Evolutionary conservation across 2,888 invertebrate species (phyloP), one percentile per base, ranked within the genome.

Genomic region (Brenthis daphne): DNA sequence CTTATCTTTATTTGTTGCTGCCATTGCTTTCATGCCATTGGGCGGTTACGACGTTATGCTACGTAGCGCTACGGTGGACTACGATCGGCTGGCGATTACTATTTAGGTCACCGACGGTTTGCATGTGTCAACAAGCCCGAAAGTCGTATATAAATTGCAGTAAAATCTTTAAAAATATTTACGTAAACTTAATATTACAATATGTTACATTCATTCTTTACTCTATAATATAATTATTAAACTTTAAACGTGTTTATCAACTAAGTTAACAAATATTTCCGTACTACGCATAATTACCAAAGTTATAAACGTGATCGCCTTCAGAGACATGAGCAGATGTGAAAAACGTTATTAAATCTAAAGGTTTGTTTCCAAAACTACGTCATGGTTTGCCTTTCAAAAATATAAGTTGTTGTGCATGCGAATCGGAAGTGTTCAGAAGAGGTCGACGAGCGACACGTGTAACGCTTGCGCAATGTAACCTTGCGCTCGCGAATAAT

Each of bases 401-500:
- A 84, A 83, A 82, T 82, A 79, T 79, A 79, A 80, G 81, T 80
- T 77, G 84, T 82, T 85, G 86, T 85, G 86, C 87, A 86, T 87
- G 90, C 89, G 86, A 90, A 90, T 92, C 92, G 92, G 92, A 92
- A 91, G 92, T 90, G 85, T 83, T 85, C 76, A 76, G 86, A 82
- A 85, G 87, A 91, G 91, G 90, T 89, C 90, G 87, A 79, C 72
- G 69, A 75, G 77, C 80, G 87, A 86, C 90, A 87, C 88, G 86
- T 87, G 88, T 88, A 88, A 85, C 76, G 72, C 84, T 91, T 91
- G 87, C 89, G 90, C 84, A 90, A 90, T 77, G 67, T 81, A 89
- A 84, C 92, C 92, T 91, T 89, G 89, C 82, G 83, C 81, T 88
- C 86, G 91, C 92, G 86, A 90, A 90, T 90, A 87, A 80, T 83